Conservation (phyloP, 2,888 invertebrate species). For the Xanthorhoe spadicearia region DNA sequence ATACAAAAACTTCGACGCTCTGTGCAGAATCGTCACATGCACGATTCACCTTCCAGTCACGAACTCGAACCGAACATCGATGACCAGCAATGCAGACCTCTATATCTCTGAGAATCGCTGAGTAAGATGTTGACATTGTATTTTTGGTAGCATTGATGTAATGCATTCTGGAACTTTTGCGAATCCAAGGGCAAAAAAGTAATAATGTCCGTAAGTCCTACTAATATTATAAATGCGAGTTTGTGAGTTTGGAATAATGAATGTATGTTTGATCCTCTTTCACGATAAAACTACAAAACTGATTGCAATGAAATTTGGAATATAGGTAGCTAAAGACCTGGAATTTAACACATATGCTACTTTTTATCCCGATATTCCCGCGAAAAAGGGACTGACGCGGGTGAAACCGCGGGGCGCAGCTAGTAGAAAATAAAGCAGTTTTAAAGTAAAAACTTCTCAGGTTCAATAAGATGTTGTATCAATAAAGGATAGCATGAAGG, state of each 20-base stretch:
- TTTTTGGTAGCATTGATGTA: conserved; percentile 14
- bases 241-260: too few relatives aligned
- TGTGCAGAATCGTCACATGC: conserved; percentile 31
- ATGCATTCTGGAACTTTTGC: neutral
- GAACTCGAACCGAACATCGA: conserved; percentile 34
- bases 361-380: too few relatives aligned
- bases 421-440: neutral
- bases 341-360: too few relatives aligned
- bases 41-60: conserved; percentile 44
- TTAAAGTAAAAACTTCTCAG: neutral
- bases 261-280: too few relatives aligned
- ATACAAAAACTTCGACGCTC: conserved; percentile 10
- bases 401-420: too few relatives aligned
- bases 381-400: too few relatives aligned
- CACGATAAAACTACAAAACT: too few relatives aligned
- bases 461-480: conserved; percentile 1
- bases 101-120: conserved; percentile 22
- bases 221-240: too few relatives aligned
- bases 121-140: conserved; percentile 19
- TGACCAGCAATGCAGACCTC: conserved; percentile 36
- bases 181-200: conserved; percentile 3
- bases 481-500: conserved; percentile 9
- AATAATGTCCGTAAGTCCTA: neutral
- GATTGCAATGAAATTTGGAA: too few relatives aligned
- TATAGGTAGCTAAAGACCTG: too few relatives aligned